Evolutionary conservation across 1,140 invertebrate species (phyloP), one percentile per base, ranked within the genome.

Genomic region (Pinna nobilis): DNA sequence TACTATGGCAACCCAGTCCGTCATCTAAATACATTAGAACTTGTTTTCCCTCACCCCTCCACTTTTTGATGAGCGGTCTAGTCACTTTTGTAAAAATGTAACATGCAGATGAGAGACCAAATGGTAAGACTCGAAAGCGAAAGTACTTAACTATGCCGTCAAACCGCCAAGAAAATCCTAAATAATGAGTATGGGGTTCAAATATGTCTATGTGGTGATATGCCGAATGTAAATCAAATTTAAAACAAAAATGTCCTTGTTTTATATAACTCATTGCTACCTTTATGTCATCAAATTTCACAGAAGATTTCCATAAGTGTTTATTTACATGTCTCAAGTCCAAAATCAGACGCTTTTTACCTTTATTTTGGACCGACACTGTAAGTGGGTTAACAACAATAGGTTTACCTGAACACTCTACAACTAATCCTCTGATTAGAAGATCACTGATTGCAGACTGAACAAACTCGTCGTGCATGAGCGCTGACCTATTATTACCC

Each of bases 301-400:
- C 30, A 18, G 33, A 33, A 23, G 4, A 35, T 20, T 57, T 55
- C 11, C 15, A 18, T 0, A 74, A 50, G 1, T 68, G 59, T 15
- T 39, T n/a, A 35, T 74, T 74, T 18, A 74, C 65, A 15, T 63
- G 28, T n/a, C 72, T 51, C 3, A 68, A 32, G 41, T 63, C 65
- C 11, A 13, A 20, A 7, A 51, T 51, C 50, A 51, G 23, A 15
- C 23, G 11, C 50, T 51, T 51, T 23, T 51, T 51, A 6, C 11
- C 50, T 13, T 11, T 51, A 23, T 20, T 23, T 23, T 51, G 50
- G 7, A 51, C 23, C 7, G 50, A 51, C 11, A 51, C 50, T 13
- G 50, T 11, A 23, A 51, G 50, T 6, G 50, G 50, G 23, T 51
- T 51, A 15, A 51, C 50, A 11, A 51, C 50, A 51, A 20, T 51